These are phyloP conservation scores for Acanthurus leucopareius DNA, from an alignment of 2,797 vertebrate species.

Conservation along the genomic window DNA sequence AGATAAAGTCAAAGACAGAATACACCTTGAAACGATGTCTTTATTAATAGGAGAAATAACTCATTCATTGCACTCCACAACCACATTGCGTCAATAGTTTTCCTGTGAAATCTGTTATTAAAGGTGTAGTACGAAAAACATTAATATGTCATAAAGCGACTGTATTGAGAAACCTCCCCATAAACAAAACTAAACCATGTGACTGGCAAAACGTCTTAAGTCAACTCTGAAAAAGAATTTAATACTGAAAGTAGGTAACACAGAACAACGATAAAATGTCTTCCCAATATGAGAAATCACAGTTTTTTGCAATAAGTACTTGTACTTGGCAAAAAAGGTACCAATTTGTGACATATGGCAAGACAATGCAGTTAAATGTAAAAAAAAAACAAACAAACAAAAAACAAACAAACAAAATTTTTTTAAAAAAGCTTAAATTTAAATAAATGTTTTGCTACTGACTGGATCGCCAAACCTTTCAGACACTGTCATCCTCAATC, in stretches of 20 bases:
- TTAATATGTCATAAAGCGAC: slow-evolving; percentile 75
- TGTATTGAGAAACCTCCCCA: slow-evolving; percentile 77
- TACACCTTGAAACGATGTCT: slow-evolving; percentile 70
- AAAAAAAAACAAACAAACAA: slow-evolving; percentile 55
- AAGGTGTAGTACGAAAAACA: slow-evolving; percentile 85
- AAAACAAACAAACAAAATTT: slow-evolving; percentile 23
- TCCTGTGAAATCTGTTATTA: slow-evolving; percentile 80
- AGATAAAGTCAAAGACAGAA: slow-evolving; percentile 42
- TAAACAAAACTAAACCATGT: slow-evolving; percentile 75
- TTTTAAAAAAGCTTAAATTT: slow-evolving; percentile 65
- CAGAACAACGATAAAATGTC: slow-evolving; percentile 83
- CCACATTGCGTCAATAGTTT: slow-evolving; percentile 77
- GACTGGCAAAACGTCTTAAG: slow-evolving; percentile 79
- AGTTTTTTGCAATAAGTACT: slow-evolving; percentile 84
- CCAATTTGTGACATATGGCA: slow-evolving; percentile 86
- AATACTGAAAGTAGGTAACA: slow-evolving; percentile 88
- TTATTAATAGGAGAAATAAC: slow-evolving; percentile 81
- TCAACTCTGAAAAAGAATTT: slow-evolving; percentile 83
- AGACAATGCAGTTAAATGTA: slow-evolving; percentile 80
- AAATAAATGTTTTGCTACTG: slow-evolving; percentile 85
- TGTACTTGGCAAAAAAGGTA: slow-evolving; percentile 87
- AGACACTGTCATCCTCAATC: slow-evolving; percentile 71
- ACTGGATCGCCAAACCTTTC: slow-evolving; percentile 72
- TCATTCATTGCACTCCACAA: slow-evolving; percentile 80
- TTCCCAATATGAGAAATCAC: slow-evolving; percentile 92